Conservation (phyloP, 1,140 invertebrate species). For the Psilanteris sp. region DNA sequence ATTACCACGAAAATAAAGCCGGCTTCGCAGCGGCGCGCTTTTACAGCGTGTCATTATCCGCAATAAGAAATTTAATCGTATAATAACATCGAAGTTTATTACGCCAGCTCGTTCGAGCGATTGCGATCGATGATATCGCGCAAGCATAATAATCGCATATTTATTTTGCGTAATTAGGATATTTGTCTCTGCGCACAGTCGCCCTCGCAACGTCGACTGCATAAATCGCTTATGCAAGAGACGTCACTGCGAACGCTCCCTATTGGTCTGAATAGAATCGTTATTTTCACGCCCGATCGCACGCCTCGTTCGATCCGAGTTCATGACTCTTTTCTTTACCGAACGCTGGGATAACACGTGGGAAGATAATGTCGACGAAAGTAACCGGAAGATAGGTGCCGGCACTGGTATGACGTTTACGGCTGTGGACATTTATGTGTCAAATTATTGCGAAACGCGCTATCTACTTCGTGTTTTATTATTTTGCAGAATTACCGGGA, state of each 20-base stretch:
- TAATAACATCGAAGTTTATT: constrained; percentile 40
- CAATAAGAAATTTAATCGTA: constrained; percentile 25
- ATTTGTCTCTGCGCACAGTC: constrained; percentile 30
- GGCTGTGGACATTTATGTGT: constrained; percentile 43
- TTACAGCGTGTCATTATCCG: constrained; percentile 9
- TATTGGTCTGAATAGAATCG: constrained; percentile 47
- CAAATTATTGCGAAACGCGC: constrained; percentile 38
- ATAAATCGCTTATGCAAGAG: constrained; percentile 57
- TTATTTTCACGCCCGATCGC: constrained; percentile 65
- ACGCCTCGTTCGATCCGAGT: constrained; percentile 34
- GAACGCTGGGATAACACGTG: constrained; percentile 34
- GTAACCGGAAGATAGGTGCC: constrained; percentile 41
- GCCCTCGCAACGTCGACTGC: constrained; percentile 17
- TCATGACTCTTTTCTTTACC: constrained; percentile 39
- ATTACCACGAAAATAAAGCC: constrained; percentile 26
- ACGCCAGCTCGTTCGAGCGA: constrained; percentile 6
- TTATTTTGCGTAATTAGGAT: constrained; percentile 40
- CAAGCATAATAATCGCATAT: constrained; percentile 23
- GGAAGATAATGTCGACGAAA: constrained; percentile 55
- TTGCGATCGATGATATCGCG: constrained; percentile 21
- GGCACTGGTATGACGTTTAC: constrained; percentile 35
- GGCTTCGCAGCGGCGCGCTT: constrained; percentile 2
- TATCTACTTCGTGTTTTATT: constrained; percentile 32
- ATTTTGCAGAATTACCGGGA: constrained; percentile 19
- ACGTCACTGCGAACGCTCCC: constrained; percentile 43